Evolutionary conservation across 2,797 vertebrate genomes (phyloP).

Genomic region (Hipposideros larvatus): DNA sequence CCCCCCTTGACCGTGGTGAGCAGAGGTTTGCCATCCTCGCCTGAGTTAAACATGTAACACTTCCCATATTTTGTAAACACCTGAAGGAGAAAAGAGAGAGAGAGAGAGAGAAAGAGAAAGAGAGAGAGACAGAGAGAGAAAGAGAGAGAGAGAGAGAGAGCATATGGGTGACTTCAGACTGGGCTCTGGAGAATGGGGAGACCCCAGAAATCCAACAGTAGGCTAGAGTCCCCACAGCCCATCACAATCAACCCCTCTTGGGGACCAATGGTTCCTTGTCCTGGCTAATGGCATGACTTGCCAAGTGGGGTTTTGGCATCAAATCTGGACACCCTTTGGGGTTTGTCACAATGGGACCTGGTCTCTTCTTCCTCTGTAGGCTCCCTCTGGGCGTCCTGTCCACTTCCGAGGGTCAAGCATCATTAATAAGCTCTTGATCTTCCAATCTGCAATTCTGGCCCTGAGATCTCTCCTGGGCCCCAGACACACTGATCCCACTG

Average conservation of each 20-base stretch:
- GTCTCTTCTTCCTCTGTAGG: not conserved
- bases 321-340: not conserved
- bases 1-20: slow-evolving; percentile 98
- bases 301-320: not conserved
- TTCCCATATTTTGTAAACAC: slow-evolving; percentile 99
- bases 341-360: not conserved
- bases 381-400: rapidly evolving
- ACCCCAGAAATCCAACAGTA: not conserved
- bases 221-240: not conserved
- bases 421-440: not conserved
- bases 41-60: slow-evolving; percentile 99
- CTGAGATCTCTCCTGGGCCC: not conserved
- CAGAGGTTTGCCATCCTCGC: slow-evolving; percentile 95
- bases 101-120: not conserved
- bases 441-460: not conserved
- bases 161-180: slow-evolving; percentile 52
- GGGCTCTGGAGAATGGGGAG: not conserved
- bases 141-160: slow-evolving; percentile 72
- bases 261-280: not conserved
- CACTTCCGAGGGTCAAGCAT: not conserved
- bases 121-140: slow-evolving; percentile 52
- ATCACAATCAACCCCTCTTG: not conserved
- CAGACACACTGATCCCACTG: not conserved
- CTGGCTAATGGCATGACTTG: not conserved
- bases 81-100: slow-evolving; percentile 85